These are phyloP conservation scores for Didymodactylos carnosus DNA, from an alignment of 2,888 invertebrate species.

Conservation along the genomic window DNA sequence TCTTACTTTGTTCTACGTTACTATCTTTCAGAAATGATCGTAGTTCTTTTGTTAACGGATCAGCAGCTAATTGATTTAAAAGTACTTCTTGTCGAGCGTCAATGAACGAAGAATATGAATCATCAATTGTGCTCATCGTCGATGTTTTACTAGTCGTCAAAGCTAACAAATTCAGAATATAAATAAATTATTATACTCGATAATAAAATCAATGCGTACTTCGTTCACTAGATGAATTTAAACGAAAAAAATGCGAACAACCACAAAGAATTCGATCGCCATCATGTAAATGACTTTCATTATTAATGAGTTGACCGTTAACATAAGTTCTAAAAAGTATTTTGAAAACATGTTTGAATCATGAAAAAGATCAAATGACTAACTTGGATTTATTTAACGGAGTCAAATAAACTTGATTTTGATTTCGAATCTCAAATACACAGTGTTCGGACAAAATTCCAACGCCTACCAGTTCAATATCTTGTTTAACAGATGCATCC, in stretches of 20 bases:
- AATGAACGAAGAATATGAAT: neutral
- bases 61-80: neutral
- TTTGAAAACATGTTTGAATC: too few species aligned
- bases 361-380: too few species aligned
- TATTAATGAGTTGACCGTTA: slow-evolving; percentile 66
- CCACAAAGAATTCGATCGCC: slow-evolving; percentile 94
- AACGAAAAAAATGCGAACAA: slow-evolving; percentile 92
- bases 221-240: slow-evolving; percentile 59
- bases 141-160: too few species aligned
- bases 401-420: slow-evolving; percentile 55
- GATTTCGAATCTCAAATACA: slow-evolving; percentile 51
- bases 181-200: too few species aligned
- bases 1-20: too few species aligned
- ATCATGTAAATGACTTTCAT: slow-evolving; percentile 56
- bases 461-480: slow-evolving; percentile 80
- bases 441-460: slow-evolving; percentile 88
- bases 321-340: slow-evolving; percentile 53
- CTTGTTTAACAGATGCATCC: slow-evolving; percentile 51
- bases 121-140: neutral
- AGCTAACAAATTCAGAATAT: too few species aligned
- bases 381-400: slow-evolving; percentile 61
- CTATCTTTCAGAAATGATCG: neutral
- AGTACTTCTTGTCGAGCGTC: neutral
- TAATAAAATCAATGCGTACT: slow-evolving; percentile 22
- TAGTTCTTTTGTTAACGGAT: neutral